Evolutionary conservation across 2,113 vertebrate genomes (phyloP), one percentile per base, ranked within the genome.

Genomic region (Chloebia gouldiae): DNA sequence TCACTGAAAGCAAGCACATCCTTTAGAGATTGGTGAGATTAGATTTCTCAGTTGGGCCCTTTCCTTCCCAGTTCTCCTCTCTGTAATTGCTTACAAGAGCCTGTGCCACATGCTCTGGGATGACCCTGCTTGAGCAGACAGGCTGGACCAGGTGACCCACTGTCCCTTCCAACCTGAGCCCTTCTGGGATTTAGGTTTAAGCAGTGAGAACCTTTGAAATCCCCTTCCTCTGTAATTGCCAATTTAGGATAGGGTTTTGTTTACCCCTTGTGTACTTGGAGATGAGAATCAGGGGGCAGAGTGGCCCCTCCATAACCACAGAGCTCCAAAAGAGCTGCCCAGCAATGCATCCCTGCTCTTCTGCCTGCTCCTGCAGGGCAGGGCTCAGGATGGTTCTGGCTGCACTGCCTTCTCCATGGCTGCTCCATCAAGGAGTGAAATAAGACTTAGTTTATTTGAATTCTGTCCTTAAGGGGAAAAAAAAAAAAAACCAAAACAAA

Each of bases 1-100:
- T 77, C 28, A 44, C 37, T 75, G 63, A 77, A 86, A 92, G 81
- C 63, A 81, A 75, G 27, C 59, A 49, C 44, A 37, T 73, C 59
- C 59, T 73, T 95, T 88, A 72, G 86, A 71, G 51, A 71, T 79
- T 44, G 51, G 64, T 45, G 31, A 77, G 65, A 40, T 91, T 94
- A 63, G 60, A 25, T 64, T 45, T 72, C 53, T 60, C 71, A 44
- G 11, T 39, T 65, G 57, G 12, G 37, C 37, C 28, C 42, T 79
- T 92, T 86, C 70, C 44, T 64, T 71, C 24, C 17, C 4, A 2
- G 3, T 42, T 30, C 25, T 82, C 7, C 28, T 35, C 70, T 49
- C 28, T 1, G 0, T 75, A 57, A 20, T 7, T 57, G 66, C 53
- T 37, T 40, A 27, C 15, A 20, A 15, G 59, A 81, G 59, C 19